Percentiles rank a stretch among this genome's conserved stretches.
Evolutionary conservation across 2,888 invertebrate species (phyloP).

Genomic region (Drosophila anomelani): DNA sequence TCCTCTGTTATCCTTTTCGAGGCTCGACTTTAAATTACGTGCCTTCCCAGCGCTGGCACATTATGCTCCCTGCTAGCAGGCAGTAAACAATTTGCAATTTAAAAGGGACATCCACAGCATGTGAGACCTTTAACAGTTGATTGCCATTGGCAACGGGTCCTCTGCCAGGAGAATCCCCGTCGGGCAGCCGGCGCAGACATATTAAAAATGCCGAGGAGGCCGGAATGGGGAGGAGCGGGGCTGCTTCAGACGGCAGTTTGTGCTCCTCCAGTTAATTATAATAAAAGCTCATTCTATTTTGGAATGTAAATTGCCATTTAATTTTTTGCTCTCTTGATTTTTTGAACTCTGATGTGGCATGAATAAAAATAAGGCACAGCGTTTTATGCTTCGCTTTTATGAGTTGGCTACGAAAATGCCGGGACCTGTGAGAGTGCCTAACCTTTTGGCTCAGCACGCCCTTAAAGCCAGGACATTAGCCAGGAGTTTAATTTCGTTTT

Average conservation of each 20-base stretch:
- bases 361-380: conserved; percentile 32
- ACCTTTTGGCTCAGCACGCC: conserved; percentile 31
- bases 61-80: not conserved
- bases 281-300: conserved; percentile 65
- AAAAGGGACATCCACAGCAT: conserved; percentile 23
- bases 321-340: conserved; percentile 58
- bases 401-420: conserved; percentile 33
- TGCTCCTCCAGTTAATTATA: conserved; percentile 67
- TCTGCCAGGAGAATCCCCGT: conserved; percentile 11
- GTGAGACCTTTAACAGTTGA: conserved; percentile 33
- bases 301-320: conserved; percentile 77
- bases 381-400: conserved; percentile 58
- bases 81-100: conserved; percentile 31
- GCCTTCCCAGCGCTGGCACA: not conserved
- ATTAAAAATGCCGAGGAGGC: conserved; percentile 41
- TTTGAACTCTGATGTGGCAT: conserved; percentile 64
- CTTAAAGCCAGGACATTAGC: conserved; percentile 14
- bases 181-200: conserved; percentile 25
- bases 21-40: conserved; percentile 16
- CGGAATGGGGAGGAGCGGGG: not conserved
- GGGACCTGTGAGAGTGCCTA: conserved; percentile 44
- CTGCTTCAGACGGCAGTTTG: conserved; percentile 8
- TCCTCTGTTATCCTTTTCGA: not conserved
- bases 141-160: conserved; percentile 37
- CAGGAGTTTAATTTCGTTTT: conserved; percentile 46